phyloP scores from a whole-genome alignment of 2,797 vertebrate genomes.

The Echiichthys vipera region DNA sequence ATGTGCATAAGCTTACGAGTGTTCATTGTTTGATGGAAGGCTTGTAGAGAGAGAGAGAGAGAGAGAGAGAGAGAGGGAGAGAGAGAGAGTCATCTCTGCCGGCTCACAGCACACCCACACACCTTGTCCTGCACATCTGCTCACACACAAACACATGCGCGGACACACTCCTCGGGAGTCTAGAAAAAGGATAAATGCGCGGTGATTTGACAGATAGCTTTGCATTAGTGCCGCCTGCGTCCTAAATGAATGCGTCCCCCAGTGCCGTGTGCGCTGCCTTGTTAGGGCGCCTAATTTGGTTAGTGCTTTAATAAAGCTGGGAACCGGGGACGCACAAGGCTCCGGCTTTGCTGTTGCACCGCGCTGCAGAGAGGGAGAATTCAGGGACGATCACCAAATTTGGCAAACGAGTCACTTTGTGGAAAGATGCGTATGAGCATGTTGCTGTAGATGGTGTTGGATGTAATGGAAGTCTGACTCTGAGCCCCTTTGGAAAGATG shows the following conservation, averaged over 20 bases:
- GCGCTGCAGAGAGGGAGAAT: constrained; percentile 23
- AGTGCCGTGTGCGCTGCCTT: constrained; percentile 71
- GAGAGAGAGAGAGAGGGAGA: too few relatives aligned
- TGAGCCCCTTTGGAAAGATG: too few relatives aligned
- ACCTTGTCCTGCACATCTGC: constrained; percentile 69
- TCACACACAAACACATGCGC: constrained; percentile 18
- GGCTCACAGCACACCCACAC: constrained; percentile 68
- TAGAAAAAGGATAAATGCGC: constrained; percentile 48
- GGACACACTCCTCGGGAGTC: constrained; percentile 13
- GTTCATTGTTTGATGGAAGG: constrained; percentile 65
- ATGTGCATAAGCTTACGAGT: constrained; percentile 40
- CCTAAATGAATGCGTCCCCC: constrained; percentile 69
- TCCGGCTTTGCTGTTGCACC: constrained; percentile 23
- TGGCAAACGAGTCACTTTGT: too few relatives aligned
- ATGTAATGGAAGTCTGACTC: too few relatives aligned
- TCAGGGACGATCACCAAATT: too few relatives aligned
- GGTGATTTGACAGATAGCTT: constrained; percentile 67
- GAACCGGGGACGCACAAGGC: constrained; percentile 64
- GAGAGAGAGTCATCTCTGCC: too few relatives aligned
- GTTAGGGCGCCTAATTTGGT: constrained; percentile 75
- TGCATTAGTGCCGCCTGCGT: constrained; percentile 63
- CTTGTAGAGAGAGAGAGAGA: too few relatives aligned
- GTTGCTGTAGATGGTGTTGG: too few relatives aligned
- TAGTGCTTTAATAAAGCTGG: constrained; percentile 74
- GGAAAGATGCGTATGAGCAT: too few relatives aligned